Evolutionary conservation across 2,113 vertebrate species (phyloP), one percentile per base, ranked within the genome.

Genomic region (Prochilodus magdalenae): DNA sequence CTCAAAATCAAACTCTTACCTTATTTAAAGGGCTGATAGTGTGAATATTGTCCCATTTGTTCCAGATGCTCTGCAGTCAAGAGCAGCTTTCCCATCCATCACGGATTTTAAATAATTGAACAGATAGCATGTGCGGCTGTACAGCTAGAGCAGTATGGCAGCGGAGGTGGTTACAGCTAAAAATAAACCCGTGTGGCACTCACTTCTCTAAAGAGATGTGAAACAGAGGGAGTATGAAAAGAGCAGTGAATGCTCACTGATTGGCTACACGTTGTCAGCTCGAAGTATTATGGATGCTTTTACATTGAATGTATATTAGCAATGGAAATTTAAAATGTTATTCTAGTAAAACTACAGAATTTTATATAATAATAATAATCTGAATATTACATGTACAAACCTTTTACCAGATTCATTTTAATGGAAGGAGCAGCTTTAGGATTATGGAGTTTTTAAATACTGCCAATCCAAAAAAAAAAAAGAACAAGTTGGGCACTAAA

Each of bases 101-200:
- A 69, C 51, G 59, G n/a, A 24, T n/a, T 84, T 74, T 88, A 62
- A 90, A 90, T 91, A 85, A 90, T 89, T 89, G 79, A 90, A 83
- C 40, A 78, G 22, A 75, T 69, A 80, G 75, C 82, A 83, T 16
- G 79, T 62, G 51, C 15, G 75, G 84, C 69, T 59, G 85, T 83
- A 78, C 22, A 36, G 53, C 65, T 14, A 75, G 13, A 55, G 85
- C 77, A 53, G 55, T 83, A 70, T 44, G 47, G 72, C 77, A 73
- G 82, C 77, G 67, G 53, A 70, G 1, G 66, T 65, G 15, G 74
- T 49, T 57, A 11, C 86, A n/a, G n/a, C 87, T 90, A 88, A 86
- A 90, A 92, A 90, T 89, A 90, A 89, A 83, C 86, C 65, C 5
- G 6, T 13, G 53, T 70, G 80, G 76, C 33, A 67, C 49, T 60